Conservation (phyloP, 2,888 invertebrate species). For the Bellardia bayeri region DNA sequence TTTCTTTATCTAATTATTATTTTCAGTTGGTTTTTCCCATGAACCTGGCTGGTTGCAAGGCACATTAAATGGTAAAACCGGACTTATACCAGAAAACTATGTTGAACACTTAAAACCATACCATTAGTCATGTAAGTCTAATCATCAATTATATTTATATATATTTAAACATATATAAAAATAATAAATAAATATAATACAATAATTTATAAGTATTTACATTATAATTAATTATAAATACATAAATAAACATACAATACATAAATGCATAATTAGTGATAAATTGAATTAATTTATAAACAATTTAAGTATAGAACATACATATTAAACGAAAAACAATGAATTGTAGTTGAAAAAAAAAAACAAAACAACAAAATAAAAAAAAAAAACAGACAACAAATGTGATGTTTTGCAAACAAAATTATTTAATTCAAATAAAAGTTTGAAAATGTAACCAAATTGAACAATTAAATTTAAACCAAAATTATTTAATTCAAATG, state of each 20-base stretch:
- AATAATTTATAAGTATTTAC: constrained; percentile 28
- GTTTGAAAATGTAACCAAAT: constrained; percentile 1
- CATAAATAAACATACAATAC: not conserved
- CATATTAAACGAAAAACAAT: constrained; percentile 51
- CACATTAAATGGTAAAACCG: constrained; percentile 94
- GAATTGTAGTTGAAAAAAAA: constrained; percentile 49
- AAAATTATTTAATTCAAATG: not conserved
- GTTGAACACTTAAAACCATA: constrained; percentile 88
- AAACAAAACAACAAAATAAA: not conserved
- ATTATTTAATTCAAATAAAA: constrained; percentile 4
- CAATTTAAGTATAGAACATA: not conserved
- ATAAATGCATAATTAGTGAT: constrained; percentile 56
- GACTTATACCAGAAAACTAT: constrained; percentile 98
- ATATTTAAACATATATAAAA: constrained; percentile 53
- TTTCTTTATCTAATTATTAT: no score
- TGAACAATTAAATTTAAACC: not conserved
- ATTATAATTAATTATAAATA: constrained; percentile 12
- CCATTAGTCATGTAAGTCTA: constrained; percentile 74
- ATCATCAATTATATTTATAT: constrained; percentile 62
- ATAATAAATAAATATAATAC: constrained; percentile 18
- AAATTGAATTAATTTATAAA: constrained; percentile 50
- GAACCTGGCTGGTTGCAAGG: constrained; percentile 99
- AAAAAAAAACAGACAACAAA: constrained; percentile 51
- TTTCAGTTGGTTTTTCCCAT: constrained; percentile 92
- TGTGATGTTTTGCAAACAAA: constrained; percentile 67